These are phyloP conservation scores for Anhinga anhinga DNA, from an alignment of 2,113 vertebrate species.

Conservation along the genomic window DNA sequence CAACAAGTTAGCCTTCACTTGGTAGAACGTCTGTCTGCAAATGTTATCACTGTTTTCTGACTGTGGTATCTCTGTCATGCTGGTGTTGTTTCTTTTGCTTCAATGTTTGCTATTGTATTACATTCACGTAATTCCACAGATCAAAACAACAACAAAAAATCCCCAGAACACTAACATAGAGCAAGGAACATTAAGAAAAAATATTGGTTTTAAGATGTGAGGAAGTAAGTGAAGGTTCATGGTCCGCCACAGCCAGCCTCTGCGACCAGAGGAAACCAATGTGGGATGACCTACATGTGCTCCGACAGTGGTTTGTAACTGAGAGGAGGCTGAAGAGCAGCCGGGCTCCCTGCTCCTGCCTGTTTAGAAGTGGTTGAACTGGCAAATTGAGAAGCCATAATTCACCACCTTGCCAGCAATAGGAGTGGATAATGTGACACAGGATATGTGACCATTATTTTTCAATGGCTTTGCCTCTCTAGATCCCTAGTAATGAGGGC, in stretches of 20 bases:
- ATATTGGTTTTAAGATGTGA: not conserved
- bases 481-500: not conserved
- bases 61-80: not conserved
- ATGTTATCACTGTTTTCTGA: not conserved
- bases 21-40: not conserved
- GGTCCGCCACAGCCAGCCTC: not conserved
- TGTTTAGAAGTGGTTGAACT: not conserved
- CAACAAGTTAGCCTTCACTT: not conserved
- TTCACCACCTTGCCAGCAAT: not conserved
- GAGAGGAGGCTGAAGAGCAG: not conserved
- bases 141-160: not conserved
- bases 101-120: not conserved
- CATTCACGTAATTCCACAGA: not conserved
- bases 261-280: not conserved
- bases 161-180: fast-evolving
- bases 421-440: not conserved
- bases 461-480: not conserved
- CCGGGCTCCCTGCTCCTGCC: not conserved
- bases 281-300: not conserved
- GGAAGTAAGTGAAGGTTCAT: not conserved
- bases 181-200: not conserved
- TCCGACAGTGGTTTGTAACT: not conserved
- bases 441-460: not conserved
- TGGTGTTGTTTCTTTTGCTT: not conserved
- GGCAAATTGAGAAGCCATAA: not conserved